Evolutionary conservation across 2,797 vertebrate species (phyloP).

Genomic region (Rhadinocentrus ornatus): DNA sequence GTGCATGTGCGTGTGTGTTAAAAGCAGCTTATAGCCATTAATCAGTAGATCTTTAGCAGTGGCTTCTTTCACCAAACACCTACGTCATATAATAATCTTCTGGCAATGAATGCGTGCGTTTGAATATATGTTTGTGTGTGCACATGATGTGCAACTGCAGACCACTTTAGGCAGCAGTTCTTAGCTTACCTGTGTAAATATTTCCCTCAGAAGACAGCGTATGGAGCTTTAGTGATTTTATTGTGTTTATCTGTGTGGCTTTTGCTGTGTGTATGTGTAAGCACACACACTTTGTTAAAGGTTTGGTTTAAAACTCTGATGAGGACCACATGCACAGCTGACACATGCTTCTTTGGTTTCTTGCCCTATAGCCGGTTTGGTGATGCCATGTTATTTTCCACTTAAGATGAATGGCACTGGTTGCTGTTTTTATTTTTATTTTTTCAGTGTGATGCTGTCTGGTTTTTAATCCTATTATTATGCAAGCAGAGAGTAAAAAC

Average conservation of each 20-base stretch:
- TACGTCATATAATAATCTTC: slow-evolving; percentile 40
- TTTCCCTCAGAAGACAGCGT: slow-evolving; percentile 7
- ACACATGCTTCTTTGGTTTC: slow-evolving; percentile 35
- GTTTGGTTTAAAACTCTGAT: slow-evolving; percentile 25
- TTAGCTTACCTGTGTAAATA: slow-evolving; percentile 19
- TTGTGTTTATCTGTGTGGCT: slow-evolving; percentile 43
- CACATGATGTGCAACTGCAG: neutral
- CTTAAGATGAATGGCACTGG: slow-evolving; percentile 46
- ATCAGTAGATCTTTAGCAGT: slow-evolving; percentile 44
- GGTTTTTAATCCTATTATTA: slow-evolving; percentile 54
- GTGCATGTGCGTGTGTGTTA: slow-evolving; percentile 12
- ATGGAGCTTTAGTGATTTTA: slow-evolving; percentile 15
- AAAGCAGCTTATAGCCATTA: slow-evolving; percentile 39
- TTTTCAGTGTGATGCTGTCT: slow-evolving; percentile 39
- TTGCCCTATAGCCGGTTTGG: slow-evolving; percentile 28
- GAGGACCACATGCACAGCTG: slow-evolving; percentile 28
- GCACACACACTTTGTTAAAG: slow-evolving; percentile 27
- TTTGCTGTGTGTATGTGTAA: slow-evolving; percentile 13
- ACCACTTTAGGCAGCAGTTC: slow-evolving; percentile 2
- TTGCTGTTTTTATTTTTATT: slow-evolving; percentile 40
- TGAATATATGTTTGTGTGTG: slow-evolving; percentile 10
- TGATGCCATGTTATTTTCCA: slow-evolving; percentile 66
- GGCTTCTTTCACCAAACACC: slow-evolving; percentile 48
- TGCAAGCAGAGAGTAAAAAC: slow-evolving; percentile 28
- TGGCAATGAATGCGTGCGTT: slow-evolving; percentile 28